Percentiles rank a stretch among this genome's conserved stretches.
phyloP scores from a whole-genome alignment of 2,797 vertebrate species.

The Amniataba percoides region DNA sequence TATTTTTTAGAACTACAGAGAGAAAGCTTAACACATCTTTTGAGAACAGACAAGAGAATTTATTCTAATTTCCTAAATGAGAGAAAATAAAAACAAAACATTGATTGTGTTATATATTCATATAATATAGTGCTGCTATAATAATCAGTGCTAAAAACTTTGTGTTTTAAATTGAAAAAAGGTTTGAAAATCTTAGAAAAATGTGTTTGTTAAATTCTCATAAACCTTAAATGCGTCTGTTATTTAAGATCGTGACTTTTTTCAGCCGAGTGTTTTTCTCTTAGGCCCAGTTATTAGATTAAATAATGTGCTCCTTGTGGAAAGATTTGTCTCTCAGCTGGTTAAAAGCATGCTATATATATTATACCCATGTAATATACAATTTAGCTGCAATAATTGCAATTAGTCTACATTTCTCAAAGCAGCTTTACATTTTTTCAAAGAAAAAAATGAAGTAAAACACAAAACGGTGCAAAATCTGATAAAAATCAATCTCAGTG shows the following conservation, averaged over 20 bases:
- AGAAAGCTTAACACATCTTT: background rate
- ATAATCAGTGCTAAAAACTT: background rate
- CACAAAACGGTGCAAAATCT: background rate
- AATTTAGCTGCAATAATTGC: background rate
- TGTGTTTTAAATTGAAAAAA: background rate
- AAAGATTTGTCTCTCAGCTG: background rate
- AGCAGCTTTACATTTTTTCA: background rate
- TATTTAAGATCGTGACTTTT: background rate
- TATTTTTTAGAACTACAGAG: background rate
- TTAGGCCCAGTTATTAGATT: background rate
- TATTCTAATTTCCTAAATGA: background rate
- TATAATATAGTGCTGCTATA: background rate
- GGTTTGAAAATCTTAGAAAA: background rate
- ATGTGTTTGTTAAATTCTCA: background rate
- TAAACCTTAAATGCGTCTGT: background rate
- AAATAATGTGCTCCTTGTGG: background rate
- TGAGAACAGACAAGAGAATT: background rate
- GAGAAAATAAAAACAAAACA: background rate
- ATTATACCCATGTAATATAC: background rate
- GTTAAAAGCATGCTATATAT: background rate
- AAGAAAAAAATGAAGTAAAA: background rate
- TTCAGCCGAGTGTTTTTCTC: background rate
- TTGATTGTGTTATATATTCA: background rate
- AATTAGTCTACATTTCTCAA: background rate
- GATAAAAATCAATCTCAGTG: background rate